A percentile compares a stretch with the other conserved stretches of the same genome.
phyloP scores from a whole-genome alignment of 2,888 invertebrate species.

The Hirtodrosophila confusa region DNA sequence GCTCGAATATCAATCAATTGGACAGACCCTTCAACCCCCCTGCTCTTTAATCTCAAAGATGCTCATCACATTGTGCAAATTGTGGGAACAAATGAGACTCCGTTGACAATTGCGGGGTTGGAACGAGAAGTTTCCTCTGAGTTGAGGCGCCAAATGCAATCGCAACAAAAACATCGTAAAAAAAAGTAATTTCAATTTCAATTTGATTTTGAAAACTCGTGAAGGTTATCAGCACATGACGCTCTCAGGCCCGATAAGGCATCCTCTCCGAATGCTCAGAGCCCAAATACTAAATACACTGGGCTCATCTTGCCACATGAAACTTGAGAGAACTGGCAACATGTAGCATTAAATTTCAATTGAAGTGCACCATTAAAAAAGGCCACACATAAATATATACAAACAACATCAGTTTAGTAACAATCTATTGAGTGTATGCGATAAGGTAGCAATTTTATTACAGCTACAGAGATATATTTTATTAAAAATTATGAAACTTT shows the following conservation, averaged over 20 bases:
- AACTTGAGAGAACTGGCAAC: constrained; percentile 30
- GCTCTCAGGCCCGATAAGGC: constrained; percentile 43
- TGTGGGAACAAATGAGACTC: constrained; percentile 31
- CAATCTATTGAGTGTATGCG: constrained; percentile 12
- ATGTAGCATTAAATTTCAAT: constrained; percentile 63
- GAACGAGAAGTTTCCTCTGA: constrained; percentile 6
- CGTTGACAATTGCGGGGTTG: constrained; percentile 29
- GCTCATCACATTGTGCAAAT: constrained; percentile 65
- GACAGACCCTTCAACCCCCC: constrained; percentile 13
- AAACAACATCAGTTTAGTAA: constrained; percentile 7
- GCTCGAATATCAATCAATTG: constrained; percentile 76
- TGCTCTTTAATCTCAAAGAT: constrained; percentile 49
- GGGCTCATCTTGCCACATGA: constrained; percentile 36
- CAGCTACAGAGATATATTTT: background rate
- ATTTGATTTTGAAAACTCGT: constrained; percentile 38
- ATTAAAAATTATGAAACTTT: too few relatives aligned
- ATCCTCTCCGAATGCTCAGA: constrained; percentile 15
- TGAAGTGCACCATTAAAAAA: constrained; percentile 48
- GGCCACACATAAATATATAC: constrained; percentile 23
- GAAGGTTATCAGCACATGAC: constrained; percentile 63
- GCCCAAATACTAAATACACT: constrained; percentile 16
- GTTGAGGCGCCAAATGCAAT: constrained; percentile 4
- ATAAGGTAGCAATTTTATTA: constrained; percentile 40
- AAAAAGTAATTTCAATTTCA: constrained; percentile 28
- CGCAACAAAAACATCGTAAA: constrained; percentile 1